Evolutionary conservation across 2,113 vertebrate species (phyloP).

Genomic region (Pardalotus punctatus): DNA sequence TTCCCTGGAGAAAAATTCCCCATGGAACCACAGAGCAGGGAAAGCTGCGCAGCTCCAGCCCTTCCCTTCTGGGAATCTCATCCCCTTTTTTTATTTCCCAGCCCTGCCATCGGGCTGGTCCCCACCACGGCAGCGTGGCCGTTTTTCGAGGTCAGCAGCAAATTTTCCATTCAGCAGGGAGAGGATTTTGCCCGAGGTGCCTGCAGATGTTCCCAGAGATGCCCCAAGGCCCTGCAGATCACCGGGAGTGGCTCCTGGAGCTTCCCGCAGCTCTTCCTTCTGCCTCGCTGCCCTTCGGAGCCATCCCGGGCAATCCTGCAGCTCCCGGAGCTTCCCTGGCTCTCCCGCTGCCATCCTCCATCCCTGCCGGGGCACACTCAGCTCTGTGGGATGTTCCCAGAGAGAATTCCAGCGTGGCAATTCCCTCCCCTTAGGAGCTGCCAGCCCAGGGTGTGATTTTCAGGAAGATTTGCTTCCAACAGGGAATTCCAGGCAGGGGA

Average conservation of each 20-base stretch:
- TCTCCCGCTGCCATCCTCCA: not conserved
- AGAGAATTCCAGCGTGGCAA: not conserved
- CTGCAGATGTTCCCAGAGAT: constrained; percentile 32
- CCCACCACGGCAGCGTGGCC: not conserved
- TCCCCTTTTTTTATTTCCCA: not conserved
- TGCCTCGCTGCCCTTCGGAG: not conserved
- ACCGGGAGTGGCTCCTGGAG: fast-evolving
- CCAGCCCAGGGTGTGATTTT: too few species aligned
- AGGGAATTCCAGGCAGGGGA: not conserved
- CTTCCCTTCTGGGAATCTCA: fast-evolving
- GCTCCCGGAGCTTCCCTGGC: not conserved
- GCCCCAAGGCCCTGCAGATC: constrained; percentile 33
- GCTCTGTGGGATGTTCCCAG: too few species aligned
- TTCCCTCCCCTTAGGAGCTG: too few species aligned
- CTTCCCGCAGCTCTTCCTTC: not conserved
- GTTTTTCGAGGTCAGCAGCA: not conserved
- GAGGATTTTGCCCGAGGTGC: constrained; percentile 3
- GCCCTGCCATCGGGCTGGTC: not conserved
- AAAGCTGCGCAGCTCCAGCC: not conserved
- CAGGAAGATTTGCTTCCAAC: fast-evolving
- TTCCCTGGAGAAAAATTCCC: too few species aligned
- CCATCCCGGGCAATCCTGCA: not conserved
- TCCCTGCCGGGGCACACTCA: too few species aligned
- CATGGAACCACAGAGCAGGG: too few species aligned
- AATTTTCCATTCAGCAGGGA: not conserved